These are phyloP conservation scores for Ptychoptera contaminata DNA, from an alignment of 2,888 invertebrate genomes.

Conservation along the genomic window DNA sequence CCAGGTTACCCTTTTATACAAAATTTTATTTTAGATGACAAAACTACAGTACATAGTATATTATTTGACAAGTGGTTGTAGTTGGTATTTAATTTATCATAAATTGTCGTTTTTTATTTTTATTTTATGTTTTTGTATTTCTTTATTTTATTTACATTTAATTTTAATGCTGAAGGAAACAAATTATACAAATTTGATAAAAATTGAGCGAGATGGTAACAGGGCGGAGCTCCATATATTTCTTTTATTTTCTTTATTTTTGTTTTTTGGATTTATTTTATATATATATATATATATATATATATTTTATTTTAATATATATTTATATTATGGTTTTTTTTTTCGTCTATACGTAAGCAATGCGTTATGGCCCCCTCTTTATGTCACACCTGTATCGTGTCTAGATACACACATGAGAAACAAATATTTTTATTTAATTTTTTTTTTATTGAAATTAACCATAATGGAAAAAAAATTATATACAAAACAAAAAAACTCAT, in stretches of 20 bases:
- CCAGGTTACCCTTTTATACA: slow-evolving; percentile 28
- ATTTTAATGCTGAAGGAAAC: not conserved
- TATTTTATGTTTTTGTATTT: not conserved
- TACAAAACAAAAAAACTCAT: too few relatives aligned
- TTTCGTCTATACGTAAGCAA: slow-evolving; percentile 2
- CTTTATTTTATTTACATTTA: not conserved
- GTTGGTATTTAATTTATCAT: too few relatives aligned
- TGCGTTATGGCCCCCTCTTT: not conserved
- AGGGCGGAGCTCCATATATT: slow-evolving; percentile 12
- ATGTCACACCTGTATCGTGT: slow-evolving; percentile 7
- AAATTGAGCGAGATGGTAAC: slow-evolving; percentile 5
- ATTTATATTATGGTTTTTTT: not conserved
- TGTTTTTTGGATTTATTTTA: too few relatives aligned
- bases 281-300: too few relatives aligned
- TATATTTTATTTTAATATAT: too few relatives aligned
- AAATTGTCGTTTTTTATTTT: not conserved
- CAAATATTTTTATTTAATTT: too few relatives aligned
- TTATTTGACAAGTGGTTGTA: too few relatives aligned
- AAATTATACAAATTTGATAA: not conserved
- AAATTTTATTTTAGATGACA: slow-evolving; percentile 5
- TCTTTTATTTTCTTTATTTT: too few relatives aligned
- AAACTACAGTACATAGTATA: not conserved
- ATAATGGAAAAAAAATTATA: too few relatives aligned
- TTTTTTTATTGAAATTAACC: too few relatives aligned
- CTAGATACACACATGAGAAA: too few relatives aligned